Conservation (phyloP, 2,888 invertebrate species). For the Fabriciana adippe region DNA sequence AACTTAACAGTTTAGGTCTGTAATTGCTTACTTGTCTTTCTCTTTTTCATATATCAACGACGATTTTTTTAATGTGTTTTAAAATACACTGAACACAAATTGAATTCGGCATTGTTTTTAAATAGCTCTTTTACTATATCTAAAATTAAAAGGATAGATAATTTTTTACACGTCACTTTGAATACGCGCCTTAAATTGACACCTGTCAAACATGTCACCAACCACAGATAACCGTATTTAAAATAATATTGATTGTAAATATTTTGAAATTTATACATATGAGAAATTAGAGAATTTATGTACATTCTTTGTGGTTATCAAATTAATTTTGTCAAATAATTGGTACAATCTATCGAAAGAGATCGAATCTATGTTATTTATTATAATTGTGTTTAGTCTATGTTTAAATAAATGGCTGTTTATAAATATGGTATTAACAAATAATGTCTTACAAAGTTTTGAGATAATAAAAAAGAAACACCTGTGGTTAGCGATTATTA, state of each 20-base stretch:
- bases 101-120: no score
- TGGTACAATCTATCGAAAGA: conserved; percentile 44
- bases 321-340: no score
- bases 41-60: no score
- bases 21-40: no score
- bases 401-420: conserved; percentile 18
- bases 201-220: conserved; percentile 65
- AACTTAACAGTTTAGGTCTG: no score
- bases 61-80: no score
- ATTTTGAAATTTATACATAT: conserved; percentile 23
- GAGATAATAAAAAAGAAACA: conserved; percentile 19
- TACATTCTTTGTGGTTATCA: background rate
- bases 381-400: conserved; percentile 31
- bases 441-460: conserved; percentile 12
- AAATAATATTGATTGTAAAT: conserved; percentile 2
- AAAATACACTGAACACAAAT: no score
- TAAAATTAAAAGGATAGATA: conserved; percentile 10
- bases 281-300: conserved; percentile 19
- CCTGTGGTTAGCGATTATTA: conserved; percentile 13
- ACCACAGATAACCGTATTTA: conserved; percentile 31
- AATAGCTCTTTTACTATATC: background rate
- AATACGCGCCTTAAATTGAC: conserved; percentile 64
- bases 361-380: conserved; percentile 41
- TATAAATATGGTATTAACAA: conserved; percentile 13
- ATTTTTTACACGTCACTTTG: conserved; percentile 19